Base-by-base conservation (phyloP, 1,140 invertebrate genomes). In the Oryzaephilus surinamensis region DNA sequence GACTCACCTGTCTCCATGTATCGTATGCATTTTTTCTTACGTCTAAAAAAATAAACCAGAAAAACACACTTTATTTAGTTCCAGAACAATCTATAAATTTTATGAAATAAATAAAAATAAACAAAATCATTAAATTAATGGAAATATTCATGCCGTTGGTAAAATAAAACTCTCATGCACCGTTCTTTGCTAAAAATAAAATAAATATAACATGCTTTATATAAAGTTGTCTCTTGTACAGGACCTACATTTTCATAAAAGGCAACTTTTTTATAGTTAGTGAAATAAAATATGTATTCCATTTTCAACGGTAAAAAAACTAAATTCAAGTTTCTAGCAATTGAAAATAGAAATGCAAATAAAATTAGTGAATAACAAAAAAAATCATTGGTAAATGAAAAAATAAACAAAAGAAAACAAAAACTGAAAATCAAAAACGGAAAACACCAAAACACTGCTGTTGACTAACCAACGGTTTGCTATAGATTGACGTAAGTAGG, bases 21-120 rank as follows among this genome's bases (percentile, higher is more conserved):
- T 45, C 91, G 82, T 63, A 95, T 89, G 74, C 92, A 97, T 72
- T 95, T 96, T 73, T 97, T 97, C 77, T 97, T 97, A 73, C 92
- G 86, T 73, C 92, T 96, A 73, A 18, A 80, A 77, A 58, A 49
- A 24, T 20, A 24, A 8, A 24, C 23, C 2, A 24, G 11, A 20
- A 20, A 20, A 20, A 20, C 4, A 4, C n/a, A n/a, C 19, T 4
- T 20, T 8, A 20, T 4, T 5, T 20, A 8, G 8, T 20, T 20
- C 8, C 4, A 20, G 4, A 20, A 20, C 19, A 20, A 20, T n/a
- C n/a, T n/a, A n/a, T n/a, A n/a, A n/a, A n/a, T 8, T 20, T 20
- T 20, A 20, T 8, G 8, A 20, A 20, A 20, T 8, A 20, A n/a
- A n/a, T n/a, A n/a, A n/a, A 20, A 4, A 20, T 20, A 5, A 20